phyloP scores from a whole-genome alignment of 2,113 vertebrate genomes.

The Acanthochromis polyacanthus region DNA sequence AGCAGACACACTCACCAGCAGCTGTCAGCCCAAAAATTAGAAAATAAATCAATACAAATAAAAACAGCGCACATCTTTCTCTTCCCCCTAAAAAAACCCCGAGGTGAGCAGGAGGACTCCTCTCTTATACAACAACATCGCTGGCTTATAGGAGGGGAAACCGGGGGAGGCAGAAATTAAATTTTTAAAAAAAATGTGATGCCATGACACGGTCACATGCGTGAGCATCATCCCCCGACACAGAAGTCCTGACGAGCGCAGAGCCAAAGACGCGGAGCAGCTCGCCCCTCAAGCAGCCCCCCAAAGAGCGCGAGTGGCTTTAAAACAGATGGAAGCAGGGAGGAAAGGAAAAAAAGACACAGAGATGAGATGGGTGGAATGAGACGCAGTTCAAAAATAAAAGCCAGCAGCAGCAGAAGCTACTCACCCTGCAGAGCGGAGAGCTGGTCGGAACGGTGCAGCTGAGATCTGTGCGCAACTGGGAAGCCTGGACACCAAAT shows the following conservation, averaged over 20 bases:
- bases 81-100: not conserved
- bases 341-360: not conserved
- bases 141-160: not conserved
- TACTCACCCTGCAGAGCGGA: conserved; percentile 75
- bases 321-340: not conserved
- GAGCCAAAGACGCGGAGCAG: conserved; percentile 26
- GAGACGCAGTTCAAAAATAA: conserved; percentile 10
- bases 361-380: not conserved
- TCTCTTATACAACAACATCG: conserved; percentile 13
- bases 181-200: not conserved
- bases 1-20: conserved; percentile 25
- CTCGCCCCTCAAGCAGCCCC: conserved; percentile 4
- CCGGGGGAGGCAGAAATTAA: not conserved
- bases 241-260: conserved; percentile 49
- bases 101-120: conserved; percentile 3
- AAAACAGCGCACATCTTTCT: conserved; percentile 4
- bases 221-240: conserved; percentile 15
- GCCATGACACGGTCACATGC: conserved; percentile 8
- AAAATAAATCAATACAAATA: too few relatives aligned
- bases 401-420: not conserved
- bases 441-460: conserved; percentile 62
- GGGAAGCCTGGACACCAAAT: conserved; percentile 67
- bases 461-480: conserved; percentile 66
- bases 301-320: conserved; percentile 27
- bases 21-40: conserved; percentile 15